A percentile compares a stretch with the other conserved stretches of the same genome.
These are phyloP conservation scores for Rhynchotus rufescens DNA, from an alignment of 2,797 vertebrate species.

Conservation along the genomic window DNA sequence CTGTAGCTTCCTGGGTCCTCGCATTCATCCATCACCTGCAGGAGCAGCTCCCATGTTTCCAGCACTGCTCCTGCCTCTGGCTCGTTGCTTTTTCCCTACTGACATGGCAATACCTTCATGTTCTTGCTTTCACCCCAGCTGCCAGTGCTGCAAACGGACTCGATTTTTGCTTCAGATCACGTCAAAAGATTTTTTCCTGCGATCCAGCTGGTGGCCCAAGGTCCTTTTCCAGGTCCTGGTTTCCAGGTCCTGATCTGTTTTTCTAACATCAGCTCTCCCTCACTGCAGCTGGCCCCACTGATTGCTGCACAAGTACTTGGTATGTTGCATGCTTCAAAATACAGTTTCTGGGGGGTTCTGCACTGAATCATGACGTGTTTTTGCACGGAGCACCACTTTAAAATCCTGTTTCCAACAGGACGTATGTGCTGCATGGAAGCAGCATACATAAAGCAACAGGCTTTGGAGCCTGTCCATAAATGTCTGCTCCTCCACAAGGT, in stretches of 20 bases:
- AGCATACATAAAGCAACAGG: background rate
- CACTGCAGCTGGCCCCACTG: background rate
- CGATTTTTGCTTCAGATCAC: background rate
- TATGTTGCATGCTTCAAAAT: background rate
- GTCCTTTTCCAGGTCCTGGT: background rate
- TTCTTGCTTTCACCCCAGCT: background rate
- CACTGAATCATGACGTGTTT: background rate
- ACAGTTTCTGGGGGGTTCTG: too few relatives aligned
- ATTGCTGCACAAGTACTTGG: background rate
- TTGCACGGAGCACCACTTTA: background rate
- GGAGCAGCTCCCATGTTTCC: background rate
- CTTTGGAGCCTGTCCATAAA: background rate
- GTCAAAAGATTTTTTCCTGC: background rate
- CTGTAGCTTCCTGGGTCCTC: background rate
- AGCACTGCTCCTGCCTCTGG: background rate
- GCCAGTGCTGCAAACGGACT: background rate
- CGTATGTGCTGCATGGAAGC: rapidly evolving
- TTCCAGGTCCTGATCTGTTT: conserved; percentile 21
- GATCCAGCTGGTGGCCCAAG: background rate
- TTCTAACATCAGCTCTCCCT: background rate
- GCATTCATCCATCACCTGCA: background rate
- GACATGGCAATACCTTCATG: conserved; percentile 10
- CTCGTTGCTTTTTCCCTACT: background rate
- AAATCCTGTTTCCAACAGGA: background rate
- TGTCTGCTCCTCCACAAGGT: background rate